Percentiles rank a stretch among this genome's conserved stretches.
Conservation (phyloP, 23 tunicate genomes). For the Oikopleura albicans region DNA sequence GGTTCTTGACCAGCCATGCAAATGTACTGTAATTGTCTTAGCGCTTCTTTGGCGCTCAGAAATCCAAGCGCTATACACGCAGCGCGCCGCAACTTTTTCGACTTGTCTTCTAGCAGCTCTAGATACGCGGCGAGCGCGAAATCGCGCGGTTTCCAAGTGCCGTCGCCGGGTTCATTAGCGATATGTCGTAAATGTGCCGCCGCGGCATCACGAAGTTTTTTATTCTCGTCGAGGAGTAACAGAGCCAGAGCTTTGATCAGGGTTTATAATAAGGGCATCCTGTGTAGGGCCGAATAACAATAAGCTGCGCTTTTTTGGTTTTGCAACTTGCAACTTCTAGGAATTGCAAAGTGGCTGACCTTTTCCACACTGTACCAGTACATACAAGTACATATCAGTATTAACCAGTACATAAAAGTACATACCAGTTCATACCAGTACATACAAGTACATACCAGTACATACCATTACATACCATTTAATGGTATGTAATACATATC, state of each 20-base stretch:
- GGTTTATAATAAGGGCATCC: neutral
- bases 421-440: too few species aligned
- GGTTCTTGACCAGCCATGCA: conserved; percentile 34
- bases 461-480: too few species aligned
- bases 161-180: conserved; percentile 23
- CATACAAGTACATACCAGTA: too few species aligned
- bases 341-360: too few species aligned
- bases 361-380: too few species aligned
- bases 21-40: conserved; percentile 52
- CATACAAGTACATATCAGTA: too few species aligned
- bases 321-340: too few species aligned
- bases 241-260: conserved; percentile 31
- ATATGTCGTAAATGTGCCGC: conserved; percentile 67
- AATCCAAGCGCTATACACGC: conserved; percentile 71
- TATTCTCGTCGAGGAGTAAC: conserved; percentile 34
- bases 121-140: conserved; percentile 32
- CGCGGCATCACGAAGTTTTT: conserved; percentile 38
- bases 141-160: neutral
- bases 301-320: too few species aligned
- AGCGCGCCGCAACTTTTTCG: conserved; percentile 38
- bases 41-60: conserved; percentile 32
- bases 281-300: too few species aligned
- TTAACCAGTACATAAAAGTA: too few species aligned
- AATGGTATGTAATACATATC: too few species aligned
- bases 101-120: conserved; percentile 43